Evolutionary conservation across 1,140 invertebrate species (phyloP), one percentile per base, ranked within the genome.

Genomic region (Harpegnathos saltator): DNA sequence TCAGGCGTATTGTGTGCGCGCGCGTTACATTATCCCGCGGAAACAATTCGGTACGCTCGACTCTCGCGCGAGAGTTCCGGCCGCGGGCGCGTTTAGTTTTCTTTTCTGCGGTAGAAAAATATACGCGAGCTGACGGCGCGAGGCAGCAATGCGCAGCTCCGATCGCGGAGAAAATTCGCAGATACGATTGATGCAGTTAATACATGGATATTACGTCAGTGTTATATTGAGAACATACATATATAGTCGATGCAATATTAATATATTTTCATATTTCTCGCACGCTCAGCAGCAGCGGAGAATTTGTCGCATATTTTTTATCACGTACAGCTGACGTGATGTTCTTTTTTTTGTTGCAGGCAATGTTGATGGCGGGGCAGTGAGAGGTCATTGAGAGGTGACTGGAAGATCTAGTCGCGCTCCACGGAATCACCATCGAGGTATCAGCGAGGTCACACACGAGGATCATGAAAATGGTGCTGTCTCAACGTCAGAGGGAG

Each of bases 401-500:
- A 91, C 89, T 91, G 82, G 87, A 83, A 89, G 89, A 88, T 90
- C 90, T 89, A 91, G 90, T 92, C 90, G 84, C 87, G 89, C 90
- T 91, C 84, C 74, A 75, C 69, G 17, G 72, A 87, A 82, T 92
- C 84, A 82, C 90, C 85, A 80, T 89, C 88, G 88, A 91, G 87
- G 88, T 91, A 93, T 91, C 89, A 89, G 87, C 89, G 85, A 90
- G 85, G 88, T 91, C 82, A 92, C 85, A 89, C 84, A 90, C 91
- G 73, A 94, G 91, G 96, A 97, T 96, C 95, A 98, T 97, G 97
- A 98, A 98, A 98, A 99, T 99, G 98, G 98, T 99, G 96, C 97
- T 99, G 96, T 99, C 98, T 95, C 98, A 99, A 96, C 97, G 98
- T 95, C 98, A 99, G 97, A 97, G 98, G 96, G 98, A 99, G 96